phyloP scores from a whole-genome alignment of 1,140 invertebrate genomes.

The Branchinecta lynchi region DNA sequence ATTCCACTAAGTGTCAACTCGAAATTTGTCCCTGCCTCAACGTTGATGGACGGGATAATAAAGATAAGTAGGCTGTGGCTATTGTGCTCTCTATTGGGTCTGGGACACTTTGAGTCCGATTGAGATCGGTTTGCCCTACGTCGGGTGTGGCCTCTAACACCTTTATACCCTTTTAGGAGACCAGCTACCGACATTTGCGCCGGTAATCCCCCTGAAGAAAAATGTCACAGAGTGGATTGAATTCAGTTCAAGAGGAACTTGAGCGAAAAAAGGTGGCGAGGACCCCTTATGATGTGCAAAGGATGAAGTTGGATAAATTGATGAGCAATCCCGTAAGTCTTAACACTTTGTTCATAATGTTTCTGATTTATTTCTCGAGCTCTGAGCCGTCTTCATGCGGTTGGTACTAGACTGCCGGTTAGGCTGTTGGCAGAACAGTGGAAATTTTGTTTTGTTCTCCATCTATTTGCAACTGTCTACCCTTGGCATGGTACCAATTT shows the following conservation, averaged over 20 bases:
- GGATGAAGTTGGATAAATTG: background rate
- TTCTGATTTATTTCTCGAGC: too few relatives aligned
- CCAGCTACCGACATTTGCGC: too few relatives aligned
- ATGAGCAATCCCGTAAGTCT: constrained; percentile 5
- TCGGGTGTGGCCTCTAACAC: background rate
- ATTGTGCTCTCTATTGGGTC: background rate
- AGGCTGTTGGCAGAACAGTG: too few relatives aligned
- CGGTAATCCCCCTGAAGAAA: background rate
- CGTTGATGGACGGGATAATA: too few relatives aligned
- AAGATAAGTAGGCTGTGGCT: too few relatives aligned
- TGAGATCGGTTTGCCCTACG: background rate
- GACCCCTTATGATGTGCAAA: background rate
- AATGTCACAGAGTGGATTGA: background rate
- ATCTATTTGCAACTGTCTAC: too few relatives aligned
- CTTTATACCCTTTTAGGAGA: background rate
- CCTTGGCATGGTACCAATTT: too few relatives aligned
- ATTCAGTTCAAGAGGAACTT: constrained; percentile 4
- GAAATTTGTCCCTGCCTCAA: too few relatives aligned
- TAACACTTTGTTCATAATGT: background rate
- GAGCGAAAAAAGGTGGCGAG: background rate
- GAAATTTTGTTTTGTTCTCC: too few relatives aligned
- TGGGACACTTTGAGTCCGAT: background rate
- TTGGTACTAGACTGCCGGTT: too few relatives aligned
- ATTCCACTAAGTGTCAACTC: too few relatives aligned
- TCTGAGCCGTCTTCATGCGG: too few relatives aligned